phyloP scores from a whole-genome alignment of 2,888 invertebrate genomes.

The Protodeltote pygarga region DNA sequence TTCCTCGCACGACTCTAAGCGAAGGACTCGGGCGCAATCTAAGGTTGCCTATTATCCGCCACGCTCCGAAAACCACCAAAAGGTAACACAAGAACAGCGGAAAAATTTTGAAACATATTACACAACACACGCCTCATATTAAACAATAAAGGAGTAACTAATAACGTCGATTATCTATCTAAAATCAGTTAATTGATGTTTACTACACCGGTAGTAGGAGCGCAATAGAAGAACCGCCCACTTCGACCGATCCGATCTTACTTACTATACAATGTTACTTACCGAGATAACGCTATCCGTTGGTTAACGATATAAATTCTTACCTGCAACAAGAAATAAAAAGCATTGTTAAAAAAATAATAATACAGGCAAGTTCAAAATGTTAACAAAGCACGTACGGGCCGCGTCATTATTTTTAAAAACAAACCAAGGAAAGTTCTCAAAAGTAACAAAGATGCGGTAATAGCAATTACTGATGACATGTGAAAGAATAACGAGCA shows the following conservation, averaged over 20 bases:
- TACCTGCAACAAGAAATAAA: constrained; percentile 78
- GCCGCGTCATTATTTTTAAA: constrained; percentile 44
- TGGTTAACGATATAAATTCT: constrained; percentile 50
- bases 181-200: constrained; percentile 84
- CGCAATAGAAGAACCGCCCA: constrained; percentile 52
- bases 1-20: constrained; percentile 75
- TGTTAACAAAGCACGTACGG: constrained; percentile 65
- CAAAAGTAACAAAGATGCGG: constrained; percentile 66
- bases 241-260: constrained; percentile 48
- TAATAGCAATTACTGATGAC: constrained; percentile 75
- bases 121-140: constrained; percentile 81
- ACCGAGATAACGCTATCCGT: constrained; percentile 51
- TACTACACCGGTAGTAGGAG: constrained; percentile 68
- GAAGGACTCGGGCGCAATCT: constrained; percentile 84
- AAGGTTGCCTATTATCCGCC: constrained; percentile 85
- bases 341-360: constrained; percentile 43
- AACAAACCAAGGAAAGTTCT: constrained; percentile 58
- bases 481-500: constrained; percentile 69
- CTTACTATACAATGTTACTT: constrained; percentile 58
- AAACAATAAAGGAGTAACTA: constrained; percentile 82
- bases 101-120: constrained; percentile 84
- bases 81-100: constrained; percentile 82
- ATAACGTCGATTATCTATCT: constrained; percentile 81
- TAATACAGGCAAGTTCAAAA: constrained; percentile 59
- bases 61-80: constrained; percentile 86